phyloP scores from a whole-genome alignment of 2,888 invertebrate genomes.

The Lasioglossum zephyrum region DNA sequence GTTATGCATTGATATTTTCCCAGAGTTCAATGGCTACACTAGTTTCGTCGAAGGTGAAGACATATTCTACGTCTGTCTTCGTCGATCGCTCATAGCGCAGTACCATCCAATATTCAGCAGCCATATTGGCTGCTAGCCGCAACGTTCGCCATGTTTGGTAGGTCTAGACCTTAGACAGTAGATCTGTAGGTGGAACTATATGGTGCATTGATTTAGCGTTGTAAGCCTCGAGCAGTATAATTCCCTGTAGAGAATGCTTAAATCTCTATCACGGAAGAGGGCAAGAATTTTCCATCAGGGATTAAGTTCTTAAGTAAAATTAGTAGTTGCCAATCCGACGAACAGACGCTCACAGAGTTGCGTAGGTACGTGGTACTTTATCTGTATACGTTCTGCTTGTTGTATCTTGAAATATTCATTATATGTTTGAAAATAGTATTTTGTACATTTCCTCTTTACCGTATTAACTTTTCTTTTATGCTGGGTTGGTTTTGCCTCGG shows the following conservation, averaged over 20 bases:
- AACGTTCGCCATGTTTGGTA: slow-evolving; percentile 5
- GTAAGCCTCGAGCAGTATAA: neutral
- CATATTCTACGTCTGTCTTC: neutral
- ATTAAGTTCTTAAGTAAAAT: neutral
- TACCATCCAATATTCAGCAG: slow-evolving; percentile 16
- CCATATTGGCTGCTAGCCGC: slow-evolving; percentile 1
- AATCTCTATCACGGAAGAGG: neutral
- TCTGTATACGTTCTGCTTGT: too few relatives aligned
- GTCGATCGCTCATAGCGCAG: neutral
- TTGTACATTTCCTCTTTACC: neutral
- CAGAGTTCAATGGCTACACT: neutral
- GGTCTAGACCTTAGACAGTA: slow-evolving; percentile 1
- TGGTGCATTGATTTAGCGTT: slow-evolving; percentile 10
- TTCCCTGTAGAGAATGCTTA: neutral
- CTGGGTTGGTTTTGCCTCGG: neutral
- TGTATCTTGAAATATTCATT: neutral
- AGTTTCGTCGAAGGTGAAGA: neutral
- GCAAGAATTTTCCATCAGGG: neutral
- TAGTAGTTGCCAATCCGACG: neutral
- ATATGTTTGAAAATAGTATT: neutral
- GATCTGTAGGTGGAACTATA: slow-evolving; percentile 3
- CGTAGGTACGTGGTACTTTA: neutral
- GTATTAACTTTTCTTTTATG: neutral
- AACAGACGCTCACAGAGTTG: neutral
- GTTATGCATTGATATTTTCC: neutral